phyloP scores from a whole-genome alignment of 2,113 vertebrate species.

The Collichthys lucidus region DNA sequence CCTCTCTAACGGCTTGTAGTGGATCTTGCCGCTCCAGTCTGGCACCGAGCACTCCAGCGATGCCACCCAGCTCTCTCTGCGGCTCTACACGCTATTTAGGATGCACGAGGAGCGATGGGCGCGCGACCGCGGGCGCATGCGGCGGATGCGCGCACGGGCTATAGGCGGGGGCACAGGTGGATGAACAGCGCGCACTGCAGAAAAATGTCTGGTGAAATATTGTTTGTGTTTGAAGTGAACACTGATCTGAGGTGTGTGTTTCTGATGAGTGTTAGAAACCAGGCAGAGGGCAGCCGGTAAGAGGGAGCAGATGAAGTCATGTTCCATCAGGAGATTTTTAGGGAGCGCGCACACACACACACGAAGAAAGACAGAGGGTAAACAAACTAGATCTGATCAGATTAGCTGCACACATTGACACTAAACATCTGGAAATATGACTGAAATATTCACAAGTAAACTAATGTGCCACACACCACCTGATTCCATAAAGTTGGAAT shows the following conservation, averaged over 20 bases:
- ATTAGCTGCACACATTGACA: no score
- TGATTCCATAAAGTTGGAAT: no score
- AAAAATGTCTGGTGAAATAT: background rate
- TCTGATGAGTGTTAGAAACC: background rate
- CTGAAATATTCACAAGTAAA: no score
- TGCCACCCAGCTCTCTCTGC: constrained; percentile 37
- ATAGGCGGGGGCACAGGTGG: constrained; percentile 38
- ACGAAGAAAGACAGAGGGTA: background rate
- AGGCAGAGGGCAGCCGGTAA: no score
- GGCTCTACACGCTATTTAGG: background rate
- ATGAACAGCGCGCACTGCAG: constrained; percentile 33
- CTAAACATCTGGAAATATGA: no score
- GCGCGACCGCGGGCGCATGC: background rate
- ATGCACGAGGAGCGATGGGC: constrained; percentile 19
- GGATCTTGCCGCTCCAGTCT: background rate
- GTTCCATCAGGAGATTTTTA: background rate
- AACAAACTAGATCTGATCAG: background rate
- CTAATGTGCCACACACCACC: no score
- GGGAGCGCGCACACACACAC: background rate
- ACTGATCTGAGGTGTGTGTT: background rate
- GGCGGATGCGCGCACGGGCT: constrained; percentile 15
- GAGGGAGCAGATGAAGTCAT: background rate
- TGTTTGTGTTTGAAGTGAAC: background rate
- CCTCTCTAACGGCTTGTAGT: background rate
- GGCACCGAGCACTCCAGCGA: constrained; percentile 1